phyloP scores from a whole-genome alignment of 2,797 vertebrate species.

The Arnoldichthys spilopterus region DNA sequence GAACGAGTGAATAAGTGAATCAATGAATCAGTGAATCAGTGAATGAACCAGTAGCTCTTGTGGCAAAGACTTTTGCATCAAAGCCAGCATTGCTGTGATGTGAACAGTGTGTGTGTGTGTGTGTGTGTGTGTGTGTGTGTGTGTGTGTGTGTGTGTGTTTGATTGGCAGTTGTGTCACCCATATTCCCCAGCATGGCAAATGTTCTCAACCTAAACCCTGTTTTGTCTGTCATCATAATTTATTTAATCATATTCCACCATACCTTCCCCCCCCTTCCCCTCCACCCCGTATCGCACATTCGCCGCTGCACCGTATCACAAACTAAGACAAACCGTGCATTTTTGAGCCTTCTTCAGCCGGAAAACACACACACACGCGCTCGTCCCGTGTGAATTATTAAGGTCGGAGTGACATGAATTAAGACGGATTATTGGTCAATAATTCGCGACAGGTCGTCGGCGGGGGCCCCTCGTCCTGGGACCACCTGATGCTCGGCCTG shows the following conservation, averaged over 20 bases:
- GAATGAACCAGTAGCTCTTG: background rate
- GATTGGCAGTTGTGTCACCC: constrained; percentile 50
- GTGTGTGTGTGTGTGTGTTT: constrained; percentile 8
- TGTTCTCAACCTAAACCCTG: constrained; percentile 55
- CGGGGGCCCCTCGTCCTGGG: constrained; percentile 84
- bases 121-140: constrained; percentile 3
- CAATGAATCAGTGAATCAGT: constrained; percentile 55
- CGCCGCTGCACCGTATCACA: constrained; percentile 1
- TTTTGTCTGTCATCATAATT: constrained; percentile 57
- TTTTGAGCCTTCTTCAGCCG: constrained; percentile 26
- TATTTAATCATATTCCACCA: constrained; percentile 57
- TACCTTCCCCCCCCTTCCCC: constrained; percentile 45
- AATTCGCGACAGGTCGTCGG: constrained; percentile 89
- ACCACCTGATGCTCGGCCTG: constrained; percentile 87
- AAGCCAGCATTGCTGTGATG: background rate
- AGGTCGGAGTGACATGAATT: constrained; percentile 92
- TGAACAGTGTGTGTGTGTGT: background rate
- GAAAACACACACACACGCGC: background rate
- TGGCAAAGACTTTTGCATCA: background rate
- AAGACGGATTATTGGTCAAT: constrained; percentile 97
- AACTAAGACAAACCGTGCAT: constrained; percentile 15
- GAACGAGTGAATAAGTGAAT: too few relatives aligned
- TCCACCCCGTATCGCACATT: constrained; percentile 13
- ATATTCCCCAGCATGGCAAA: constrained; percentile 52
- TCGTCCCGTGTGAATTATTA: constrained; percentile 73